Base-by-base conservation (phyloP, 2,888 invertebrate genomes). In the Macrosiphum euphorbiae region DNA sequence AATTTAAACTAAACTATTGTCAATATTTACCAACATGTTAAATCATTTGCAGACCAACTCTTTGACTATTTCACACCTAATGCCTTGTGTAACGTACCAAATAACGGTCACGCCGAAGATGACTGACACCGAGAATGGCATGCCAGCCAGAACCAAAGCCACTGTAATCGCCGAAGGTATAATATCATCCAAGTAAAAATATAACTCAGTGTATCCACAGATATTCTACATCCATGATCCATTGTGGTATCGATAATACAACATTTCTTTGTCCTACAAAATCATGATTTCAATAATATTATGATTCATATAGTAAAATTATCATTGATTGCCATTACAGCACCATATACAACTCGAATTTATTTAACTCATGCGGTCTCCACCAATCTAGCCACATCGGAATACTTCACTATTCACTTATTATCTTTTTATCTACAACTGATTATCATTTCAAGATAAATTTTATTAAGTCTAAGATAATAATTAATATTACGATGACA, bases 91-190 rank as follows among this genome's bases (percentile, higher is more conserved):
- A 13, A 67, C 67, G 20, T 90, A 90, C 50, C 67, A 67, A 67
- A 90, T 90, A 28, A 90, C 44, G 0, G 47, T 90, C 4, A 67
- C 50, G 24, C 90, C 90, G 26, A 90, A 67, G 24, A 67, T 50
- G 4, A 50, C n/a, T 4, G 35, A 90, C 24, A 35, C 20, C 11
- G 67, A 47, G 13, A 78, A 28, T 24, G 90, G 90, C 50, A n/a
- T 67, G 16, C 11, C 90, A 24, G 90, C 67, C 10, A 50, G 11
- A n/a, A 90, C 67, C 1, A 35, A 90, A 90, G 61, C 67, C 47
- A 67, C 67, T 13, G 90, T 90, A 24, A 50, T 67, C 2, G 47
- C 90, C 1, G 90, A 90, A 67, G 90, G 90, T 90, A 47, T 47
- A 90, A 85, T 44, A 44, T 35, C 8, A 35, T 78, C 20, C 24